Evolutionary conservation across 1,140 invertebrate species (phyloP).

Genomic region (Ips nitidus): DNA sequence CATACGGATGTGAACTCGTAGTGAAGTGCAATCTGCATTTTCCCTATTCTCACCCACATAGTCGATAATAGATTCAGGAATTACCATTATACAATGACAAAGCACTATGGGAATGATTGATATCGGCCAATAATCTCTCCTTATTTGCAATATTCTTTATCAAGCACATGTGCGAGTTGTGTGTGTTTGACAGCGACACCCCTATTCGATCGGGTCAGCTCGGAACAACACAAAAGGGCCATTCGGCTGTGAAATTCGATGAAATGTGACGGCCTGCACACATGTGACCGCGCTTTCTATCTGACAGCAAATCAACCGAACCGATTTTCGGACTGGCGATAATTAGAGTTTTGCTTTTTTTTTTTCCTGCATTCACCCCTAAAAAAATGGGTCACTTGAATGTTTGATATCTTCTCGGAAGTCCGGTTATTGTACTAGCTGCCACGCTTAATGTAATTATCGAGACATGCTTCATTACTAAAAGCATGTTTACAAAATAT

Average conservation of each 20-base stretch:
- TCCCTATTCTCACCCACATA: too few relatives aligned
- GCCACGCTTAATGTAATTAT: constrained; percentile 1
- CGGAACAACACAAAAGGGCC: constrained; percentile 41
- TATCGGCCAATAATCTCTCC: constrained; percentile 22
- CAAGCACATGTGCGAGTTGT: constrained; percentile 19
- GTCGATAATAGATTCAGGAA: too few relatives aligned
- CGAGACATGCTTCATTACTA: neutral
- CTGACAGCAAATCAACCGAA: constrained; percentile 4
- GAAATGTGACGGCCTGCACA: constrained; percentile 51
- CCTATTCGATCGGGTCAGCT: constrained; percentile 16
- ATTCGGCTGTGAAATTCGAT: constrained; percentile 51
- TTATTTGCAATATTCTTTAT: constrained; percentile 34
- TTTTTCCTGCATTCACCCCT: neutral
- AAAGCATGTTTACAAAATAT: neutral
- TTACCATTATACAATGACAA: neutral
- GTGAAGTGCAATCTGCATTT: too few relatives aligned
- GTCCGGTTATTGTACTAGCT: neutral
- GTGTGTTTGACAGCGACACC: constrained; percentile 37
- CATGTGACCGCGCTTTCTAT: constrained; percentile 45
- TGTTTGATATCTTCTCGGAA: neutral
- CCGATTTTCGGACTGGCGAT: neutral
- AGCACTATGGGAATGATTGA: constrained; percentile 7
- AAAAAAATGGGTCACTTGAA: too few relatives aligned
- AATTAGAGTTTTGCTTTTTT: neutral
- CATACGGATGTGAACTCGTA: too few relatives aligned